These are phyloP conservation scores for Ennomos fuscantarius DNA, from an alignment of 2,888 invertebrate genomes.

Conservation along the genomic window DNA sequence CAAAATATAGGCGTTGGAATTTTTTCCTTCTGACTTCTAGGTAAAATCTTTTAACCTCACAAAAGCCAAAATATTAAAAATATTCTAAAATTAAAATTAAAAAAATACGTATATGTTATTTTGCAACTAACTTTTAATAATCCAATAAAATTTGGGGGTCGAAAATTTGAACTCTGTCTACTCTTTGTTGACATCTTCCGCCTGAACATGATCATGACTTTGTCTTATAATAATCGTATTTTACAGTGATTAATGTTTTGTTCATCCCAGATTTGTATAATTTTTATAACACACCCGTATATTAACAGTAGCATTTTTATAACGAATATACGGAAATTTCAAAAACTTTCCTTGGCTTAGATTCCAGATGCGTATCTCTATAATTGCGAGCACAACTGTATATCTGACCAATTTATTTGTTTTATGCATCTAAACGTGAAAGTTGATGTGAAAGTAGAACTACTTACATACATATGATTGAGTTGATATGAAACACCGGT, in stretches of 20 bases:
- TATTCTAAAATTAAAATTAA: too few species aligned
- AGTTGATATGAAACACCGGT: conserved; percentile 2
- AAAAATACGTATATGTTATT: too few species aligned
- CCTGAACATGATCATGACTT: too few species aligned
- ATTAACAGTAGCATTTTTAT: background rate
- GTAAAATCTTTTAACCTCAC: too few species aligned
- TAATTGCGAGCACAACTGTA: conserved; percentile 15
- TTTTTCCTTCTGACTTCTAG: too few species aligned
- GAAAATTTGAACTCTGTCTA: too few species aligned
- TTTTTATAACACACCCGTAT: background rate
- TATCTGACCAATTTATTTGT: conserved; percentile 36
- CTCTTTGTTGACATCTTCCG: too few species aligned
- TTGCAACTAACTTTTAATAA: too few species aligned
- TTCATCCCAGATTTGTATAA: background rate
- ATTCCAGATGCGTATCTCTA: conserved; percentile 8
- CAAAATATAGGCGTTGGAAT: too few species aligned
- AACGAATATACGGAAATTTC: background rate
- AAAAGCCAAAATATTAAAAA: too few species aligned
- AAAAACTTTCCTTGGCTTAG: conserved; percentile 2
- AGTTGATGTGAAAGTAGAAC: conserved; percentile 31
- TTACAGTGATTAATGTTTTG: background rate
- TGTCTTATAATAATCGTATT: too few species aligned
- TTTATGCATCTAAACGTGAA: conserved; percentile 22
- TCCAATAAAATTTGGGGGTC: too few species aligned
- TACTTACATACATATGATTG: conserved; percentile 1